Conservation (phyloP, 1,140 invertebrate species). For the Zaprionus ornatus region DNA sequence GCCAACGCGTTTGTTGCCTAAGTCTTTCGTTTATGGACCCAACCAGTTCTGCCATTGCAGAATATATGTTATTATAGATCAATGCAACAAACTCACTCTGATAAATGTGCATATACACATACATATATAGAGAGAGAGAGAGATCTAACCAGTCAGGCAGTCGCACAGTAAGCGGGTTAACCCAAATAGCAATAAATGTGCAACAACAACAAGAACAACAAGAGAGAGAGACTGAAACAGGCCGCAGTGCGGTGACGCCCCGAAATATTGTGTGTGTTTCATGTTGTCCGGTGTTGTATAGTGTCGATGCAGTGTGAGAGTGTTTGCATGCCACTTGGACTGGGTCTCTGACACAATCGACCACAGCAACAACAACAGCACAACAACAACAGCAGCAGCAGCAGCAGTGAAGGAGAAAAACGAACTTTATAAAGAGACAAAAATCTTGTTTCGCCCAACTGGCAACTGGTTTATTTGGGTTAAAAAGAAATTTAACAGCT, state of each 20-base stretch:
- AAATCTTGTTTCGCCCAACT: conserved; percentile 51
- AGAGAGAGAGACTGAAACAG: conserved; percentile 25
- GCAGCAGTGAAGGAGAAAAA: conserved; percentile 4
- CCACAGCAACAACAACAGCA: conserved; percentile 25
- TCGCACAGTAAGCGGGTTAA: conserved; percentile 66
- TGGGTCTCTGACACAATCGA: conserved; percentile 51
- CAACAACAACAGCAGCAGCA: conserved; percentile 21
- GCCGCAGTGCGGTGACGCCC: conserved; percentile 27
- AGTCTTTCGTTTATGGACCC: conserved; percentile 49
- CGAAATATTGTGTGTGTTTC: conserved; percentile 22
- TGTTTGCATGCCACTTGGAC: conserved; percentile 53
- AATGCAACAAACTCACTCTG: background rate
- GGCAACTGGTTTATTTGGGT: conserved; percentile 75
- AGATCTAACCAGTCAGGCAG: conserved; percentile 55
- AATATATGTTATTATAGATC: conserved; percentile 23
- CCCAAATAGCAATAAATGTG: conserved; percentile 60
- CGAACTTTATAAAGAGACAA: conserved; percentile 36
- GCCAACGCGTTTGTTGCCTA: conserved; percentile 59
- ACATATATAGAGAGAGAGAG: background rate
- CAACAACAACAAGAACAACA: conserved; percentile 25
- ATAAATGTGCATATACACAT: conserved; percentile 44
- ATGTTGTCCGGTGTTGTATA: conserved; percentile 4
- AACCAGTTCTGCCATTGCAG: conserved; percentile 39
- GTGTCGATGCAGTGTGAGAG: conserved; percentile 39
- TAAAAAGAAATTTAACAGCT: conserved; percentile 74